A percentile compares a stretch with the other conserved stretches of the same genome.
Conservation (phyloP, 2,113 vertebrate species). For the Upupa epops region DNA sequence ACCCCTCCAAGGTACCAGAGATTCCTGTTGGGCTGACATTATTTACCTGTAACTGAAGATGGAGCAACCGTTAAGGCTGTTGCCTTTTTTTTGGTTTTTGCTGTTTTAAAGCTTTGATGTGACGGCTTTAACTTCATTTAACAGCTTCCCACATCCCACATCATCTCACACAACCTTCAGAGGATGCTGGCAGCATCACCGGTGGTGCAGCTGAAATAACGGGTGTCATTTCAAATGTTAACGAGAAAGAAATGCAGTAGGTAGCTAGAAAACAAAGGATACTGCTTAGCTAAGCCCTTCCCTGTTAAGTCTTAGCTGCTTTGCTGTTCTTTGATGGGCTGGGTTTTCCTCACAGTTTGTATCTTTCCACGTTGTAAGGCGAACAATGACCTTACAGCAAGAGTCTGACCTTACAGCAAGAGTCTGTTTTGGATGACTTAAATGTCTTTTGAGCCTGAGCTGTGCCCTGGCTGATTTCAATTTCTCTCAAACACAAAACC, state of each 20-base stretch:
- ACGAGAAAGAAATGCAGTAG: neutral
- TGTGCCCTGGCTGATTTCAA: neutral
- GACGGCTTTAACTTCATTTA: neutral
- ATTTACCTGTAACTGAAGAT: neutral
- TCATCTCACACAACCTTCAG: neutral
- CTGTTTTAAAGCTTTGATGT: neutral
- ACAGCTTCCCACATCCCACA: neutral
- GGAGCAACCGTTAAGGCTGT: neutral
- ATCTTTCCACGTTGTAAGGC: neutral
- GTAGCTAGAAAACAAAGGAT: neutral
- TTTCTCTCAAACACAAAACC: neutral
- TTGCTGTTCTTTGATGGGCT: neutral
- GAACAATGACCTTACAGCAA: neutral
- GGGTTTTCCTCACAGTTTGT: neutral
- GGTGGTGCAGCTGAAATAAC: neutral
- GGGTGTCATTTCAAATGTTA: neutral
- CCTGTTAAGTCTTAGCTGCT: neutral
- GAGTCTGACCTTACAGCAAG: too few relatives aligned
- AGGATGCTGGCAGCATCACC: neutral
- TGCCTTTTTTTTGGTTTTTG: neutral
- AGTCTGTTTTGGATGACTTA: neutral
- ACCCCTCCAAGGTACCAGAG: accelerated
- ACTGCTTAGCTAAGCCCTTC: neutral
- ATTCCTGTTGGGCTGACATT: neutral
- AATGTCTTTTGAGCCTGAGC: neutral